Base-by-base conservation (phyloP, 2,113 vertebrate genomes). In the Microcebus tavaratra region DNA sequence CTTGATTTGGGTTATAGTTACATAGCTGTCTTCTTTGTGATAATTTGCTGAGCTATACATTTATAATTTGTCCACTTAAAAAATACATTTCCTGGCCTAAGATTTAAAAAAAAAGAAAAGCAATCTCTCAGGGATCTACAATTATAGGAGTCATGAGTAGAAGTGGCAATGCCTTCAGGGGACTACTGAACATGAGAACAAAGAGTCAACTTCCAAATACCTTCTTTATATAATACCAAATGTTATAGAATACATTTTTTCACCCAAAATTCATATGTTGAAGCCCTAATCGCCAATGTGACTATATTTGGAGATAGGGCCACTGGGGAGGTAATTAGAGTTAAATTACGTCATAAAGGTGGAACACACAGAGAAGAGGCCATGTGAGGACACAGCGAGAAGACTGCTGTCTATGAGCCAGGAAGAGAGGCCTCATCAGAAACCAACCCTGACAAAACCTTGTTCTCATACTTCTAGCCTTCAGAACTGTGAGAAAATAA, bases 11-110 rank as follows among this genome's bases (percentile, higher is more conserved):
- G 0, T 90, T 53, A 55, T 75, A 72, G 31, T 79, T 85, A 70
- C 36, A 9, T 80, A 48, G 70, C 27, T 87, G 27, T 55, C 73
- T 70, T 59, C 36, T 84, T 89, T 67, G 23, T 93, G 39, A 34
- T 87, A 94, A 81, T 76, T 95, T 59, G 83, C 21, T 50, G 39
- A 91, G 14, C 36, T 91, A 73, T 78, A 88, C 45, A 68, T 87
- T 94, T 92, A 85, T 55, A 95, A 88, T 88, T 86, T 88, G 63
- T 95, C 5, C 42, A 91, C 34, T 45, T 73, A 80, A 85, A 88
- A 88, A 94, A 81, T 73, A 36, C 11, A 12, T 68, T 96, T 88
- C 29, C 48, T 94, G 34, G n/a, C 55, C 70, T 11, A 65, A 67
- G 21, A 55, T 50, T 50, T 13, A 13, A 50, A 50, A 70, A 70